These are phyloP conservation scores for Pseudochirops corinnae DNA, from an alignment of 2,797 vertebrate genomes.

Conservation along the genomic window DNA sequence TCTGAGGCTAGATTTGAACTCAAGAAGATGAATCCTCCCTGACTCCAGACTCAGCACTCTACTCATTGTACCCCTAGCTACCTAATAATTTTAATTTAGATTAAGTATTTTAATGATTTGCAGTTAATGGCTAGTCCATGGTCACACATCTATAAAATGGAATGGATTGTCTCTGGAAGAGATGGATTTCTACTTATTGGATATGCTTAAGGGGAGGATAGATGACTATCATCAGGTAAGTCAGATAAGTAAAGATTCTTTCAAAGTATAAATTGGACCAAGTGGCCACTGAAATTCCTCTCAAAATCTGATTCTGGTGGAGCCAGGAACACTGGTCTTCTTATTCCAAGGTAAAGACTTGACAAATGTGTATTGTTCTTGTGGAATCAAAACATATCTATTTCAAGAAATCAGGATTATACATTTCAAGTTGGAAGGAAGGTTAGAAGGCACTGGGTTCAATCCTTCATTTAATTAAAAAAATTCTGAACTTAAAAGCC, in stretches of 20 bases:
- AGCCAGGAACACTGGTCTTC: background rate
- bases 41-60: too few relatives aligned
- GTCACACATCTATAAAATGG: background rate
- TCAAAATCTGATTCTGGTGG: background rate
- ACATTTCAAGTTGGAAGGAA: background rate
- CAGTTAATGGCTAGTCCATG: background rate
- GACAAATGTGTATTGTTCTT: background rate
- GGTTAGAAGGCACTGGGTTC: background rate
- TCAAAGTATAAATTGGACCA: background rate
- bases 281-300: background rate
- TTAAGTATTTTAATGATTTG: background rate
- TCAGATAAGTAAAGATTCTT: background rate
- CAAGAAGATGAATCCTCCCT: too few relatives aligned
- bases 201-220: background rate
- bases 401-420: background rate
- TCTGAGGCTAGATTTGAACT: too few relatives aligned
- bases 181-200: background rate
- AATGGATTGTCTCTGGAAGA: background rate
- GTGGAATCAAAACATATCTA: background rate
- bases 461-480: background rate
- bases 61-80: too few relatives aligned
- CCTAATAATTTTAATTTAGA: too few relatives aligned
- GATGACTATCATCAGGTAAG: background rate
- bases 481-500: background rate
- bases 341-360: background rate